Conservation (phyloP, 35 echinoderm and acorn worm species). For the Heliocidaris erythrogramma region DNA sequence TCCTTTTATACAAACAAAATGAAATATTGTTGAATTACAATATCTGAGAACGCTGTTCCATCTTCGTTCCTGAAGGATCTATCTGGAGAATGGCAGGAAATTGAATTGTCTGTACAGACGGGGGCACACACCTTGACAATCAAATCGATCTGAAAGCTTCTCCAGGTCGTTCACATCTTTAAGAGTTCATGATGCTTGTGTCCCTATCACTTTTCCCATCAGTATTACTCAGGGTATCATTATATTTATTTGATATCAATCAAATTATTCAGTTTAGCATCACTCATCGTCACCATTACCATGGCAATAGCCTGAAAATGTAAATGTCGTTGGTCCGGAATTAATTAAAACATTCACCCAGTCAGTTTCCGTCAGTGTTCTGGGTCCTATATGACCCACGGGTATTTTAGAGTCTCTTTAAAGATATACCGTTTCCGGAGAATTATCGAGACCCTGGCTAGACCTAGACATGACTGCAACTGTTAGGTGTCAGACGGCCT, state of each 20-base stretch:
- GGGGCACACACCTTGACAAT: neutral
- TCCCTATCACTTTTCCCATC: neutral
- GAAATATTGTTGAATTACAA: no score
- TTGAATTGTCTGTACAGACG: neutral
- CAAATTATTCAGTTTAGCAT: neutral
- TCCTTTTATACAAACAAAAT: no score
- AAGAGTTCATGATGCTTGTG: neutral
- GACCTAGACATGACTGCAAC: neutral
- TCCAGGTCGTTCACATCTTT: neutral
- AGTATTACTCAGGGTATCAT: neutral
- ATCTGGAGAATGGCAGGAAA: neutral
- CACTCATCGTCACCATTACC: neutral
- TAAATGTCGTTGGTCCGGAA: neutral
- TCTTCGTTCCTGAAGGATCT: no score
- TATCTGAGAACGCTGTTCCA: no score
- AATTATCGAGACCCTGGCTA: neutral
- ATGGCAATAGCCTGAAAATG: neutral
- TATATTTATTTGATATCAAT: neutral
- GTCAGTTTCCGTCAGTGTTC: neutral
- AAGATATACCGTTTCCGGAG: neutral
- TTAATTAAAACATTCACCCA: neutral
- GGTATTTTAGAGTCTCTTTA: neutral
- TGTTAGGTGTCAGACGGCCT: neutral
- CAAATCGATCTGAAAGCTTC: neutral
- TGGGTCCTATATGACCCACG: neutral